phyloP scores from a whole-genome alignment of 2,797 vertebrate species.

The Phyllotis vaccarum region DNA sequence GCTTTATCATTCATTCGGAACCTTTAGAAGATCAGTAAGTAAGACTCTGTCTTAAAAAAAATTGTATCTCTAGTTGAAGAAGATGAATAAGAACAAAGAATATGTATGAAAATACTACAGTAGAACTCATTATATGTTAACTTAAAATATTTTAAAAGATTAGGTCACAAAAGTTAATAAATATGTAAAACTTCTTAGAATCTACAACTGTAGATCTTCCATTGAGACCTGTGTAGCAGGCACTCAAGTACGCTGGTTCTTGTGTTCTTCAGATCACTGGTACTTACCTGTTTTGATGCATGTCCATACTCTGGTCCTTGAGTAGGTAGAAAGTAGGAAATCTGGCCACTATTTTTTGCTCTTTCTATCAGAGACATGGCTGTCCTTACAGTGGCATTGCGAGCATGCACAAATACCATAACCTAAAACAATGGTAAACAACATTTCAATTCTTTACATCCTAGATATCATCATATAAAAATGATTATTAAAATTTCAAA shows the following conservation, averaged over 20 bases:
- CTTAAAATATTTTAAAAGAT: neutral
- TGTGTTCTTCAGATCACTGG: neutral
- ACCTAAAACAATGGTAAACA: slow-evolving; percentile 90
- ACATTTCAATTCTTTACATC: slow-evolving; percentile 18
- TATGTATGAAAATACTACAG: neutral
- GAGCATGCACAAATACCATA: slow-evolving; percentile 99
- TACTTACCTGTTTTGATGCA: slow-evolving; percentile 95
- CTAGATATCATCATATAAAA: slow-evolving; percentile 32
- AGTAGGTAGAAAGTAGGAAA: slow-evolving; percentile 92
- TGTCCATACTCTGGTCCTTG: slow-evolving; percentile 95
- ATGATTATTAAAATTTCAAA: slow-evolving; percentile 40
- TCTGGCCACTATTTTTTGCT: slow-evolving; percentile 96
- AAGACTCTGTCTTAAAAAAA: neutral
- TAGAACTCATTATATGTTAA: neutral
- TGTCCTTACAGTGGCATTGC: slow-evolving; percentile 97
- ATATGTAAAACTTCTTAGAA: slow-evolving; percentile 23
- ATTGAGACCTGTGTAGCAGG: neutral
- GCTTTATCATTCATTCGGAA: neutral
- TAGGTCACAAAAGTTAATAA: slow-evolving; percentile 47
- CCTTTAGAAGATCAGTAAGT: slow-evolving; percentile 28
- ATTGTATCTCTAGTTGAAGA: neutral
- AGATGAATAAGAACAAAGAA: neutral
- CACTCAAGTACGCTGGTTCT: neutral
- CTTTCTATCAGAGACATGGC: slow-evolving; percentile 96
- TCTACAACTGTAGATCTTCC: neutral